These are phyloP conservation scores for Heliconius melpomene DNA, from an alignment of 1,140 invertebrate species.

Conservation along the genomic window DNA sequence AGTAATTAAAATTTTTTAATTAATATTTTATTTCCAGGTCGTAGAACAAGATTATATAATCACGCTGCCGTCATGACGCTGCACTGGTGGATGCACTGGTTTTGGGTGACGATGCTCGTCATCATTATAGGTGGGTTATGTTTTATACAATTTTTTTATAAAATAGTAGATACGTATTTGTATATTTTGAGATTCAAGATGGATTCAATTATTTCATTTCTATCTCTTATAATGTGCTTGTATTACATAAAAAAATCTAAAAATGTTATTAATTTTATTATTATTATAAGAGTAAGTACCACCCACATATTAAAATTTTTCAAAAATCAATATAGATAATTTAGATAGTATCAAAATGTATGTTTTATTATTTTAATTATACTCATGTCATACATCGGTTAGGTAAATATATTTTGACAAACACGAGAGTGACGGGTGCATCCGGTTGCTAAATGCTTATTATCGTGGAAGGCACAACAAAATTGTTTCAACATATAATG, in stretches of 20 bases:
- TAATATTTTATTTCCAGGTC: constrained; percentile 47
- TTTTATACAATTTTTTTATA: neutral
- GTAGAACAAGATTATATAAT: constrained; percentile 23
- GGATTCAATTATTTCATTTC: too few relatives aligned
- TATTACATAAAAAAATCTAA: too few relatives aligned
- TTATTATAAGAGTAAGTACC: too few relatives aligned
- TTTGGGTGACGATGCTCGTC: constrained; percentile 78
- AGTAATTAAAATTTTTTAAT: neutral
- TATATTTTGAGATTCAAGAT: too few relatives aligned
- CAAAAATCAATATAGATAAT: too few relatives aligned
- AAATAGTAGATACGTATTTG: too few relatives aligned
- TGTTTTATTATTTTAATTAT: neutral
- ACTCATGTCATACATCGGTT: neutral
- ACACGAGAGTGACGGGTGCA: neutral
- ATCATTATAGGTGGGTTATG: constrained; percentile 54
- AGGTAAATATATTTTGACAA: neutral
- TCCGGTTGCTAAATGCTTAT: constrained; percentile 22
- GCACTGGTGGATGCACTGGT: constrained; percentile 82
- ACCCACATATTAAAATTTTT: too few relatives aligned
- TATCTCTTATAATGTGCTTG: too few relatives aligned
- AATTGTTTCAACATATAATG: constrained; percentile 26
- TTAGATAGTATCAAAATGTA: too few relatives aligned
- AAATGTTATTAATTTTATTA: too few relatives aligned
- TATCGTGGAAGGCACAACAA: constrained; percentile 20
- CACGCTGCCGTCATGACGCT: constrained; percentile 77